Percentiles rank a stretch among this genome's conserved stretches.
phyloP scores from a whole-genome alignment of 2,797 vertebrate species.

The Poecilia picta region DNA sequence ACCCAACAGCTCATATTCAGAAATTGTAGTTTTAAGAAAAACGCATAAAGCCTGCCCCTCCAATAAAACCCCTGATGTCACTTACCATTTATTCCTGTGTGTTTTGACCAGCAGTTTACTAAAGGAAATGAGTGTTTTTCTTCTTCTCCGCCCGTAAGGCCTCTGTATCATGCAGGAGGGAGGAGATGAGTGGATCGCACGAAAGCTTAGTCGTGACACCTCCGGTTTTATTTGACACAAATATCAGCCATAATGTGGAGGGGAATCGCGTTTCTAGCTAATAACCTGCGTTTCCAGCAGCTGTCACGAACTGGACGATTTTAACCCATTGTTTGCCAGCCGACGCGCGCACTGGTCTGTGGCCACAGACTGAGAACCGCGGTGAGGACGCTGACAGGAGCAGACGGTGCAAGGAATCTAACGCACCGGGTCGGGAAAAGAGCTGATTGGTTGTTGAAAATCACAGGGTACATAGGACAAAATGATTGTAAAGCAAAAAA shows the following conservation, averaged over 20 bases:
- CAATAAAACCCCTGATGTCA: neutral
- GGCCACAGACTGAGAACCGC: rapidly evolving
- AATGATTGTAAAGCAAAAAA: neutral
- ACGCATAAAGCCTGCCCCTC: neutral
- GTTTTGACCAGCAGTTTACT: slow-evolving; percentile 14
- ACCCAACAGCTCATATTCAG: neutral
- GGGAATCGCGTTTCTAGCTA: slow-evolving; percentile 7
- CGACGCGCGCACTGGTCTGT: rapidly evolving
- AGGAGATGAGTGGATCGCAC: slow-evolving; percentile 12
- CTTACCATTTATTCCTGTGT: slow-evolving; percentile 68
- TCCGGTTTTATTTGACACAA: neutral
- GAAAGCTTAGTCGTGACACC: neutral
- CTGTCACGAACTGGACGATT: slow-evolving; percentile 25
- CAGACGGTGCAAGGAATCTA: slow-evolving; percentile 13
- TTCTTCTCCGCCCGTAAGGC: slow-evolving; percentile 30
- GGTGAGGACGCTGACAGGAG: rapidly evolving
- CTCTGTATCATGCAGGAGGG: slow-evolving; percentile 45
- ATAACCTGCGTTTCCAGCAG: slow-evolving; percentile 16
- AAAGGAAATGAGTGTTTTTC: slow-evolving; percentile 32
- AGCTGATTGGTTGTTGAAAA: slow-evolving; percentile 55
- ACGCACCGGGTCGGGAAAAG: slow-evolving; percentile 44
- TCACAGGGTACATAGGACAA: slow-evolving; percentile 31
- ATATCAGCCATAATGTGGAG: neutral
- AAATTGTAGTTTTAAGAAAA: neutral
- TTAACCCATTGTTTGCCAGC: neutral